Evolutionary conservation across 1,140 invertebrate species (phyloP).

Genomic region (Stenopsyche tienmushanensis): DNA sequence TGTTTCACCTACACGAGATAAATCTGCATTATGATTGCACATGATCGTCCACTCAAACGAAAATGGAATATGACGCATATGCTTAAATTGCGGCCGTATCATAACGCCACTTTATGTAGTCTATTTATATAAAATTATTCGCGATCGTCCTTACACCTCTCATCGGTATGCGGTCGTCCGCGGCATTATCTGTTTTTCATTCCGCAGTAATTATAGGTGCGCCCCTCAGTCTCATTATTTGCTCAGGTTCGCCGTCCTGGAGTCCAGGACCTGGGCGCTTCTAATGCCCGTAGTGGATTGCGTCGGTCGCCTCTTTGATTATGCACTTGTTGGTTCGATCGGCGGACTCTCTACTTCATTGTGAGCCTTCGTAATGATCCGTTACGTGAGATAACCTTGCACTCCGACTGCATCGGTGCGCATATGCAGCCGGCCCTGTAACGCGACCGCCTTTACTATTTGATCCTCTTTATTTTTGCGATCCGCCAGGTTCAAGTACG

Average conservation of each 20-base stretch:
- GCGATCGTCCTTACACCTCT: no score
- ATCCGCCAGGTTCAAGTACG: neutral
- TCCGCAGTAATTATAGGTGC: neutral
- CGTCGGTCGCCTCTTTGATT: conserved; percentile 28
- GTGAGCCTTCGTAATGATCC: conserved; percentile 33
- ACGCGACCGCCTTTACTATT: neutral
- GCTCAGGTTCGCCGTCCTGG: neutral
- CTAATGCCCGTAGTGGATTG: neutral
- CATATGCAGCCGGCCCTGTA: neutral
- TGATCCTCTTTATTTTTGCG: no score
- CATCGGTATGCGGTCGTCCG: neutral
- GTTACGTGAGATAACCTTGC: conserved; percentile 38
- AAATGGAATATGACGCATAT: neutral
- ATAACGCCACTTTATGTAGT: neutral
- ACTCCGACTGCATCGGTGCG: neutral
- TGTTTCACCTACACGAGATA: no score
- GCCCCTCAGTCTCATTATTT: neutral
- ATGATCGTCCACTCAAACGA: neutral
- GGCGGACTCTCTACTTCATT: conserved; percentile 22
- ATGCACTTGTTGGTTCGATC: conserved; percentile 34
- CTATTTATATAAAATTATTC: no score
- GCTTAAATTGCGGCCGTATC: neutral
- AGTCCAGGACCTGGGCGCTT: no score
- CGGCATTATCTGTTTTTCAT: neutral
- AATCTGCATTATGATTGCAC: neutral